phyloP scores from a whole-genome alignment of 1,140 invertebrate genomes.

The Drosophila bocqueti region DNA sequence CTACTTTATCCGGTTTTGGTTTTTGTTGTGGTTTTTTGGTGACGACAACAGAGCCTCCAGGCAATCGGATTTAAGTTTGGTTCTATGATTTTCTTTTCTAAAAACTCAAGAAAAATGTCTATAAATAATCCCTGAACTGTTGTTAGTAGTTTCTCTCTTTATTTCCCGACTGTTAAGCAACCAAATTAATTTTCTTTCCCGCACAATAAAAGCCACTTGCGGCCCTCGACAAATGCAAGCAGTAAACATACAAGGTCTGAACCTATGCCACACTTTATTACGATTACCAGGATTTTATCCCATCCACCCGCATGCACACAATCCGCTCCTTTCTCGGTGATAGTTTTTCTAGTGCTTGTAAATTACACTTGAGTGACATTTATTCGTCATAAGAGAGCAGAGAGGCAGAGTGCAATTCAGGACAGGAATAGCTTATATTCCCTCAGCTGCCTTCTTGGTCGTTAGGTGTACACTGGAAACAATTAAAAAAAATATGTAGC shows the following conservation, averaged over 20 bases:
- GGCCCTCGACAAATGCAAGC: constrained; percentile 1
- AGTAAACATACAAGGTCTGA: constrained; percentile 4
- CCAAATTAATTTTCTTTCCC: constrained; percentile 1
- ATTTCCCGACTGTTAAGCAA: no score
- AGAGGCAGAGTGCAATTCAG: constrained; percentile 7
- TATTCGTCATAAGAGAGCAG: constrained; percentile 51
- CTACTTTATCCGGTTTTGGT: background rate
- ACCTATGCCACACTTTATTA: constrained; percentile 23
- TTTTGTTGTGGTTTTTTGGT: constrained; percentile 6
- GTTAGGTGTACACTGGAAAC: background rate
- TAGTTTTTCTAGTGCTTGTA: constrained; percentile 63
- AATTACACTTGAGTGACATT: constrained; percentile 68
- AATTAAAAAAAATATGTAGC: background rate
- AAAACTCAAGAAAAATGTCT: background rate
- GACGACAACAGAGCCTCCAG: background rate
- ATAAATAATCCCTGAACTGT: background rate
- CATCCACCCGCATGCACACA: background rate
- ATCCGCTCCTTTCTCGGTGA: constrained; percentile 15
- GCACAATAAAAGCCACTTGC: constrained; percentile 9
- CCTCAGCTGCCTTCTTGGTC: background rate
- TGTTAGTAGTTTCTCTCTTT: background rate
- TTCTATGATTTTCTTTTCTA: background rate
- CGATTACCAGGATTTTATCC: constrained; percentile 18
- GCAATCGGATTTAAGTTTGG: constrained; percentile 1
- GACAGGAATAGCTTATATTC: constrained; percentile 1